A percentile compares a stretch with the other conserved stretches of the same genome.
Conservation (phyloP, 1,140 invertebrate species). For the Stegodyphus dumicola region DNA sequence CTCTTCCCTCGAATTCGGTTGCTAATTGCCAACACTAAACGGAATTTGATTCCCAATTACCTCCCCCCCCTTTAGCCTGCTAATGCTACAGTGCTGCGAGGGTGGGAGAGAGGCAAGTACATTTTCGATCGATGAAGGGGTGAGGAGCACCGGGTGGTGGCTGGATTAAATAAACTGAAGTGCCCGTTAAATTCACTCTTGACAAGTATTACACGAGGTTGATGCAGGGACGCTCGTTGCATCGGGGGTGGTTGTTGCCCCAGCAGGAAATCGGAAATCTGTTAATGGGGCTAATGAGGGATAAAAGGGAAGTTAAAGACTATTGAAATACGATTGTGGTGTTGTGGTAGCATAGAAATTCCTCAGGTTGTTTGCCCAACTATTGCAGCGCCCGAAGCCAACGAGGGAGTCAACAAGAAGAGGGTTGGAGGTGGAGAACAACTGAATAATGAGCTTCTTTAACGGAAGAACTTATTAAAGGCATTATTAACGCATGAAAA, state of each 20-base stretch:
- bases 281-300: slow-evolving; percentile 55
- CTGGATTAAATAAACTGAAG: slow-evolving; percentile 33
- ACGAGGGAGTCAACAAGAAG: neutral
- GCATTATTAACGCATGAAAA: slow-evolving; percentile 46
- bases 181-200: slow-evolving; percentile 54
- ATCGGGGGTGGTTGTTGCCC: no score
- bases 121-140: slow-evolving; percentile 42
- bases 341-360: neutral
- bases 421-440: neutral
- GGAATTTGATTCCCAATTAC: slow-evolving; percentile 61
- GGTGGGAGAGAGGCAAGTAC: slow-evolving; percentile 15
- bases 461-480: slow-evolving; percentile 45
- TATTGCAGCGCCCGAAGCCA: neutral
- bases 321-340: slow-evolving; percentile 59
- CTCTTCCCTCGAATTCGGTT: slow-evolving; percentile 8
- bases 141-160: slow-evolving; percentile 4
- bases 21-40: slow-evolving; percentile 58
- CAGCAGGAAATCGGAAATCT: slow-evolving; percentile 51
- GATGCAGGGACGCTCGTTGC: no score
- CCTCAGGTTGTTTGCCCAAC: slow-evolving; percentile 31
- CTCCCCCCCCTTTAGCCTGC: neutral
- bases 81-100: neutral
- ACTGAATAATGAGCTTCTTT: slow-evolving; percentile 48
- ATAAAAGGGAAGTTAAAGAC: slow-evolving; percentile 56
- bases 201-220: slow-evolving; percentile 43